A percentile compares a stretch with the other conserved stretches of the same genome.
These are phyloP conservation scores for Scopus umbretta DNA, from an alignment of 2,113 vertebrate genomes.

Conservation along the genomic window DNA sequence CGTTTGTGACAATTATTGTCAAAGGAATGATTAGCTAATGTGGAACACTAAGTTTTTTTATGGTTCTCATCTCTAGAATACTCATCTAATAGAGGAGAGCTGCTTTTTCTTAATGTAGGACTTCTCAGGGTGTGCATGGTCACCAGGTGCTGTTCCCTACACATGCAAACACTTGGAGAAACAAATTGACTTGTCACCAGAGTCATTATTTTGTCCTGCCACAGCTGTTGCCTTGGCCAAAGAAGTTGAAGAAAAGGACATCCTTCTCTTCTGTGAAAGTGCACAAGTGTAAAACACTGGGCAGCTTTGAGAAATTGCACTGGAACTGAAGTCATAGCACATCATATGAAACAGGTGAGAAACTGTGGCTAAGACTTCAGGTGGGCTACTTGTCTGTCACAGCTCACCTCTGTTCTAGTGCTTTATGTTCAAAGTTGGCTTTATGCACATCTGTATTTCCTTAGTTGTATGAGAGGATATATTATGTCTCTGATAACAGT, in stretches of 20 bases:
- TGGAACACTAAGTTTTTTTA: slow-evolving; percentile 42
- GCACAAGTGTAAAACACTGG: neutral
- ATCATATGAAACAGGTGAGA: neutral
- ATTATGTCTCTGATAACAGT: neutral
- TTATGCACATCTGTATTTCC: neutral
- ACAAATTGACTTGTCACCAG: slow-evolving; percentile 52
- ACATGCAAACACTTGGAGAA: slow-evolving; percentile 46
- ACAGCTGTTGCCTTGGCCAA: neutral
- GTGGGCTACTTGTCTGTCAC: neutral
- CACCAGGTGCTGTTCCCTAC: neutral
- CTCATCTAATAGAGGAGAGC: slow-evolving; percentile 24
- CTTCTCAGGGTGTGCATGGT: neutral
- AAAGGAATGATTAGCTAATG: slow-evolving; percentile 55
- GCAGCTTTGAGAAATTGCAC: neutral
- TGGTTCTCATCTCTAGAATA: neutral
- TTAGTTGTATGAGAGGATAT: neutral
- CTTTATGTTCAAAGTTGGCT: neutral
- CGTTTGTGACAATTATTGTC: slow-evolving; percentile 60
- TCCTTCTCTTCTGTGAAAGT: neutral
- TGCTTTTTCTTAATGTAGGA: slow-evolving; percentile 21
- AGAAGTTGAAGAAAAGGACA: neutral
- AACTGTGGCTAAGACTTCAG: neutral
- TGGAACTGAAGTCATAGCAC: rapidly evolving
- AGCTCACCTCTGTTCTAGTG: neutral
- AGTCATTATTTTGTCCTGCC: neutral